These are phyloP conservation scores for Chelonoidis abingdonii DNA, from an alignment of 2,113 vertebrate species.

Conservation along the genomic window DNA sequence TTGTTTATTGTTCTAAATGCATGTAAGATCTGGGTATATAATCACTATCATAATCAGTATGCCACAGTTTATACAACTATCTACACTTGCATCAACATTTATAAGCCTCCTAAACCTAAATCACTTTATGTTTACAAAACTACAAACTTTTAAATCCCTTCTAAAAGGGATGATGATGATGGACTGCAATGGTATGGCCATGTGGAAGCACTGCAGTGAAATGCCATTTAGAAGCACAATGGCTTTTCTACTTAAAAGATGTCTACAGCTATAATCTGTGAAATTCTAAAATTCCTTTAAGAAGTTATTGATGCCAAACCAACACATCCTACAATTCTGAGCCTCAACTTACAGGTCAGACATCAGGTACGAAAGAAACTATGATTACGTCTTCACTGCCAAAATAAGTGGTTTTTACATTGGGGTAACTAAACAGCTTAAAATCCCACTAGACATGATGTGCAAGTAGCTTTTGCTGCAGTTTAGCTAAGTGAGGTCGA, in stretches of 20 bases:
- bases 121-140: neutral
- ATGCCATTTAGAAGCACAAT: neutral
- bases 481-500: neutral
- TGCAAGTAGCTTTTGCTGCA: neutral
- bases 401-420: neutral
- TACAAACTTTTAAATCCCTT: neutral
- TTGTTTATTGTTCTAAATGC: neutral
- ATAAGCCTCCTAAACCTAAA: neutral
- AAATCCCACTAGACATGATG: neutral
- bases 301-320: neutral
- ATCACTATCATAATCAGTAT: neutral
- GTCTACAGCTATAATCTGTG: neutral
- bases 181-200: neutral
- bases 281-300: neutral
- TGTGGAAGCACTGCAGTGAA: too few relatives aligned
- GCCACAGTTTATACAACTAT: neutral
- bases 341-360: neutral
- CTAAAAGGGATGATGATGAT: neutral
- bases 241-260: neutral
- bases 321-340: rapidly evolving
- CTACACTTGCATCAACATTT: neutral
- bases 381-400: neutral
- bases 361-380: neutral
- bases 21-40: neutral
- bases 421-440: neutral